Evolutionary conservation across 1,140 invertebrate genomes (phyloP), one percentile per base, ranked within the genome.

Genomic region (Kradibia gibbosae): DNA sequence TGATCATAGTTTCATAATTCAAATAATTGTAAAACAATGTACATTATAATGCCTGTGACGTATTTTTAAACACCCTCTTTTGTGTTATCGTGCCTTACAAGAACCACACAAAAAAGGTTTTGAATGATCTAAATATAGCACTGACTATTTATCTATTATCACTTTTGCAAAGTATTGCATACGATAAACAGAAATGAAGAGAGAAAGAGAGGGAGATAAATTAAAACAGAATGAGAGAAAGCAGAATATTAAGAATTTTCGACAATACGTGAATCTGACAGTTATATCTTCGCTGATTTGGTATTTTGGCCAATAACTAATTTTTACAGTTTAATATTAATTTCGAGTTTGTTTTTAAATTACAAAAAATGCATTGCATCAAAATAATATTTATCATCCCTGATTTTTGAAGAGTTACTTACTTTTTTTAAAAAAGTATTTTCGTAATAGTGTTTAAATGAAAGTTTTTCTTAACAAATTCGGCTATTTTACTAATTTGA

Each of bases 1-100:
- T 48, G 39, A 13, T 42, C 36, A 17, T 73, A 34, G 70, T 72
- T 60, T 36, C 82, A 25, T 34, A 42, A 53, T 79, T 78, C 76
- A 71, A 75, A 71, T 75, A 57, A 72, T 83, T 71, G 82, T 83
- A 79, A 83, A 83, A 57, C n/a, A n/a, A 42, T 55, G 34, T 22
- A 22, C 48, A 31, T 48, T 50, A 71, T 79, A 82, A 77, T 77
- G 70, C 65, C 62, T 39, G 11, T 31, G 25, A 28, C 55, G 70
- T 70, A 70, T 70, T 77, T 82, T 82, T 67, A 74, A 82, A 73
- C 10, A 42, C 48, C 36, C 67, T 31, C 53, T 55, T 82, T 75
- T 77, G 70, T 77, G 65, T n/a, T 76, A 36, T 39, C 22, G 50
- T 15, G 17, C 31, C 13, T 20, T 28, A 15, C 73, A 34, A 75